Evolutionary conservation across 2,797 vertebrate genomes (phyloP).

Genomic region (Clarias fuscus): DNA sequence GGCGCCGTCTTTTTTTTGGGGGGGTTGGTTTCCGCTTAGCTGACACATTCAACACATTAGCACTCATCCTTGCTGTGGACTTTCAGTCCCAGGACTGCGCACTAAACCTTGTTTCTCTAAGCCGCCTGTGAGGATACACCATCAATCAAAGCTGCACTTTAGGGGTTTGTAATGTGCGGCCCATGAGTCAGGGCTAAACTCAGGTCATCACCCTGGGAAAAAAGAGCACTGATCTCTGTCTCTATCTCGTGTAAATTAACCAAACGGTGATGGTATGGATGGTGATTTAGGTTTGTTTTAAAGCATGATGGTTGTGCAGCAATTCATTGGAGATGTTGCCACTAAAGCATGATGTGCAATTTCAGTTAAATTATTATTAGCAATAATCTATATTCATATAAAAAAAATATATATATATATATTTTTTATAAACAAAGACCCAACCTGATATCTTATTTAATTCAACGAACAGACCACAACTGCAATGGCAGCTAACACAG

Average conservation of each 20-base stretch:
- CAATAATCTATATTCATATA: neutral
- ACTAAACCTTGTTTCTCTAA: slow-evolving; percentile 40
- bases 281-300: slow-evolving; percentile 3
- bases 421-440: neutral
- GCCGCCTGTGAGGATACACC: slow-evolving; percentile 40
- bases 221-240: slow-evolving; percentile 1
- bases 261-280: neutral
- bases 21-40: too few relatives aligned
- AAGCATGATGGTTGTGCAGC: neutral
- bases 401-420: neutral
- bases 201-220: slow-evolving; percentile 26
- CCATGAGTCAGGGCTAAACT: slow-evolving; percentile 43
- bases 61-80: slow-evolving; percentile 46
- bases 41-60: slow-evolving; percentile 53
- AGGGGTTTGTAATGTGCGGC: slow-evolving; percentile 26
- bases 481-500: neutral
- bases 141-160: slow-evolving; percentile 47
- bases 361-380: neutral
- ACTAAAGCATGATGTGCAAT: neutral
- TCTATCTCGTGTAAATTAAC: slow-evolving; percentile 13
- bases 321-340: neutral
- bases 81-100: slow-evolving; percentile 30
- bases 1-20: neutral
- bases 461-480: too few relatives aligned
- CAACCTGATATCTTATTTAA: neutral